phyloP scores from a whole-genome alignment of 2,888 invertebrate genomes.

The Notocelia uddmanniana region DNA sequence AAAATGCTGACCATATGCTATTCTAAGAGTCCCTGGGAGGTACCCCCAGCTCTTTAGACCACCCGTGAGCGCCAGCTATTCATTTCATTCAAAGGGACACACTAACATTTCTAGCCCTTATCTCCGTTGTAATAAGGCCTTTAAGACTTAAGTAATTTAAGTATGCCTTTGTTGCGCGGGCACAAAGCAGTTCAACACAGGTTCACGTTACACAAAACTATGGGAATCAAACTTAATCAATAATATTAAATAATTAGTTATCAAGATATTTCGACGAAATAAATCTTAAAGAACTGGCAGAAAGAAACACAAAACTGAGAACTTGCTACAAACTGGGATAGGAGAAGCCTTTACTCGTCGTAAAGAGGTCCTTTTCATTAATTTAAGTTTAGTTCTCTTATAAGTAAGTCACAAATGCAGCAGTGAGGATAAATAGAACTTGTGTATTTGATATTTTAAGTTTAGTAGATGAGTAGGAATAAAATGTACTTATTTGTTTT shows the following conservation, averaged over 20 bases:
- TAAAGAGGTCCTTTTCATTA: too few species aligned
- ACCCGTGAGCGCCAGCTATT: slow-evolving; percentile 21
- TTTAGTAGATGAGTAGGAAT: too few species aligned
- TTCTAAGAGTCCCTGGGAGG: slow-evolving; percentile 18
- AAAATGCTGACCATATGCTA: not conserved
- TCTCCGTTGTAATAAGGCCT: not conserved
- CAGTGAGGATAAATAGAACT: too few species aligned
- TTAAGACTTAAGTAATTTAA: not conserved
- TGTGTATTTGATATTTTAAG: too few species aligned
- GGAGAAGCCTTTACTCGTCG: too few species aligned
- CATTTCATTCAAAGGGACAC: not conserved
- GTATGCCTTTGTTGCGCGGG: not conserved
- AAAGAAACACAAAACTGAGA: too few species aligned
- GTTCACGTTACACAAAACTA: slow-evolving; percentile 9
- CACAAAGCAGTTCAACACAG: not conserved
- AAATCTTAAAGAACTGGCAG: too few species aligned
- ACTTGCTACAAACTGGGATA: too few species aligned
- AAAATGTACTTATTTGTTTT: too few species aligned
- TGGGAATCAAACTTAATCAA: not conserved
- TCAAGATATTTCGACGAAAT: not conserved
- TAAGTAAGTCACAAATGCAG: too few species aligned
- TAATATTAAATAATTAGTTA: not conserved
- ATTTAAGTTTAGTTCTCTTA: too few species aligned
- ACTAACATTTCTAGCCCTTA: not conserved
- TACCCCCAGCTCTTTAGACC: slow-evolving; percentile 7